These are phyloP conservation scores for Apeira syringaria DNA, from an alignment of 2,888 invertebrate species.

Conservation along the genomic window DNA sequence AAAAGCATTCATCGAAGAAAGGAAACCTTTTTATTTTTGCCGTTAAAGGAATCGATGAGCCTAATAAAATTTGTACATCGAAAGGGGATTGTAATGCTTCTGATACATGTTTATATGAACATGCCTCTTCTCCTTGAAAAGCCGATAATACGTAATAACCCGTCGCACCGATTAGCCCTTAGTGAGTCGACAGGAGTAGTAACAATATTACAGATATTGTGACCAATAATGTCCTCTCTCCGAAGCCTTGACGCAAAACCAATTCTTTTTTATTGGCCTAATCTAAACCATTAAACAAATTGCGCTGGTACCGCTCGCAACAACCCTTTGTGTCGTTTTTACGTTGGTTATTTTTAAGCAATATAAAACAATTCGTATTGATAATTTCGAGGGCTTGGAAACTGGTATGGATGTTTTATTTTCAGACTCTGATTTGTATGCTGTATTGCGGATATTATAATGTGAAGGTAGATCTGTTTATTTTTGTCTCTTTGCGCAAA, in stretches of 20 bases:
- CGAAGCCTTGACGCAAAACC: conserved; percentile 44
- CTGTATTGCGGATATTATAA: too few species aligned
- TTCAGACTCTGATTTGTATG: too few species aligned
- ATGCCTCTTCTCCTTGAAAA: conserved; percentile 31
- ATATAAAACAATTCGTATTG: conserved; percentile 1
- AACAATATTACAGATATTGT: conserved; percentile 53
- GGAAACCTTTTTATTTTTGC: conserved; percentile 10
- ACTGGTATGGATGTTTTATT: too few species aligned
- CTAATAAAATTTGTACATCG: conserved; percentile 21
- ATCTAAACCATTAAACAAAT: conserved; percentile 45
- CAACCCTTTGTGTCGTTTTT: conserved; percentile 35
- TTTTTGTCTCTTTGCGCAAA: too few species aligned
- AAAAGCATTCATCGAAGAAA: not conserved
- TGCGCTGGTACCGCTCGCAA: conserved; percentile 29
- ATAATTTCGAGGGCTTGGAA: too few species aligned
- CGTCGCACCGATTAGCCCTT: conserved; percentile 54
- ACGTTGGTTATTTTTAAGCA: conserved; percentile 4
- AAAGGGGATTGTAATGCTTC: conserved; percentile 24
- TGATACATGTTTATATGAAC: conserved; percentile 31
- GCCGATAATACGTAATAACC: conserved; percentile 51
- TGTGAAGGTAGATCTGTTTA: too few species aligned
- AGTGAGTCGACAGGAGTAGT: conserved; percentile 50
- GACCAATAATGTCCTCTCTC: conserved; percentile 46
- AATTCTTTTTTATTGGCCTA: conserved; percentile 51
- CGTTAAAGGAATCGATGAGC: conserved; percentile 14